These are phyloP conservation scores for Drosophila setifemur DNA, from an alignment of 1,140 invertebrate species.

Conservation along the genomic window DNA sequence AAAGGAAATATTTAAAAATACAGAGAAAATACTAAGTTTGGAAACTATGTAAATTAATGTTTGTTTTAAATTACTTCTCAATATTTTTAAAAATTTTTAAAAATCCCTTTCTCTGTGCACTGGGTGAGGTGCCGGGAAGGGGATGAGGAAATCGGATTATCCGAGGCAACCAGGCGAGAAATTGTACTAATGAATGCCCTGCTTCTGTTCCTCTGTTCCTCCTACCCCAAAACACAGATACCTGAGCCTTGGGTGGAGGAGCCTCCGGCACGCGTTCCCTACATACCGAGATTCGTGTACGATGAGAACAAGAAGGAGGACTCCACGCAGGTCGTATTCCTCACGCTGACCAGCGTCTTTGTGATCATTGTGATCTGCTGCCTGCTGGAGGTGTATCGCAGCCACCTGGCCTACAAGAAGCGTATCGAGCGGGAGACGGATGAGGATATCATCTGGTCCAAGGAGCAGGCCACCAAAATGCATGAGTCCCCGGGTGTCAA, in stretches of 20 bases:
- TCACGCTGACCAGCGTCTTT: conserved; percentile 87
- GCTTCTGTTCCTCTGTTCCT: conserved; percentile 24
- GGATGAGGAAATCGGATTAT: conserved; percentile 8
- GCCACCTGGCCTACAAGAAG: conserved; percentile 86
- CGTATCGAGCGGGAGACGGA: conserved; percentile 87
- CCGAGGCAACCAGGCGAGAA: conserved; percentile 38
- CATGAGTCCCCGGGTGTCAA: conserved; percentile 83
- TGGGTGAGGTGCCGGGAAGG: neutral
- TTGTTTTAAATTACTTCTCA: too few relatives aligned
- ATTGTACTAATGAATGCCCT: conserved; percentile 62
- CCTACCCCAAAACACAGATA: conserved; percentile 44
- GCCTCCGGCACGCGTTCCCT: conserved; percentile 88
- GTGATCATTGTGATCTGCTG: conserved; percentile 86
- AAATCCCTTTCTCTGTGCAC: neutral
- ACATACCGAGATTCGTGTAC: conserved; percentile 87
- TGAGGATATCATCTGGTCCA: conserved; percentile 86
- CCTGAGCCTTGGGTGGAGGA: conserved; percentile 92
- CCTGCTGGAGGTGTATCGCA: conserved; percentile 86
- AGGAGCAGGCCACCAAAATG: conserved; percentile 86
- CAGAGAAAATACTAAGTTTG: too few relatives aligned
- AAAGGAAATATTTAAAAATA: too few relatives aligned
- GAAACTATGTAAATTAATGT: too few relatives aligned
- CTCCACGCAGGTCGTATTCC: conserved; percentile 89
- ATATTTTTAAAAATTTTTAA: too few relatives aligned
- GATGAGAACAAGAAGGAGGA: conserved; percentile 89